Conservation (phyloP, 2,888 invertebrate species). For the Patella caerulea region DNA sequence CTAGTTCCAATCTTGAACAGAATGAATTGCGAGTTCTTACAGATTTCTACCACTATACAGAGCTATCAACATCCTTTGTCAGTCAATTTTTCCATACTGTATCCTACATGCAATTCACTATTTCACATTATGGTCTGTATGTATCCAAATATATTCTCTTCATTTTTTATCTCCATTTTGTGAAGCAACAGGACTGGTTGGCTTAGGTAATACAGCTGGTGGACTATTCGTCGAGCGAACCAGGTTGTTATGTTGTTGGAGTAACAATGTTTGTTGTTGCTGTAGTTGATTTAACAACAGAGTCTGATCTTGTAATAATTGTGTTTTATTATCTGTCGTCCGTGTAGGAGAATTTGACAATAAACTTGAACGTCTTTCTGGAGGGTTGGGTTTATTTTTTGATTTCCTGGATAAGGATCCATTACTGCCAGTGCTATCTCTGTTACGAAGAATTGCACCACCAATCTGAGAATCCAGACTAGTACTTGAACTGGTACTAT, state of each 20-base stretch:
- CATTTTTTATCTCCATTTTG: not conserved
- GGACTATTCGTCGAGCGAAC: not conserved
- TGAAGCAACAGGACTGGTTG: not conserved
- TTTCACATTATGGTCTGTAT: too few relatives aligned
- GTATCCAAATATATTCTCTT: too few relatives aligned
- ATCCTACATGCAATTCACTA: too few relatives aligned
- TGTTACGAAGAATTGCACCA: constrained; percentile 37
- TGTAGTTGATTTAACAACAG: not conserved
- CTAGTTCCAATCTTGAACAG: too few relatives aligned
- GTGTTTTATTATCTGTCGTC: not conserved
- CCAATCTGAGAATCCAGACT: constrained; percentile 55
- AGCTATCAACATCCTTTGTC: too few relatives aligned
- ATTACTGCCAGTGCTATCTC: constrained; percentile 26
- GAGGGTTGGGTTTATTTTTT: constrained; percentile 56
- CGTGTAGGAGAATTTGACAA: constrained; percentile 35
- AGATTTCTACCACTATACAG: too few relatives aligned
- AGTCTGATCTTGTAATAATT: not conserved
- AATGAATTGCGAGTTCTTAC: too few relatives aligned
- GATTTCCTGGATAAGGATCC: constrained; percentile 21
- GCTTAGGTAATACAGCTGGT: not conserved
- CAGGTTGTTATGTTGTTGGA: not conserved
- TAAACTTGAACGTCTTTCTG: constrained; percentile 56
- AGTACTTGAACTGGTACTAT: constrained; percentile 51
- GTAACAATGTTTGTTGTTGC: not conserved
- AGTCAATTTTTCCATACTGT: too few relatives aligned